A percentile compares a stretch with the other conserved stretches of the same genome.
These are phyloP conservation scores for Chloropsis hardwickii DNA, from an alignment of 2,113 vertebrate species.

Conservation along the genomic window DNA sequence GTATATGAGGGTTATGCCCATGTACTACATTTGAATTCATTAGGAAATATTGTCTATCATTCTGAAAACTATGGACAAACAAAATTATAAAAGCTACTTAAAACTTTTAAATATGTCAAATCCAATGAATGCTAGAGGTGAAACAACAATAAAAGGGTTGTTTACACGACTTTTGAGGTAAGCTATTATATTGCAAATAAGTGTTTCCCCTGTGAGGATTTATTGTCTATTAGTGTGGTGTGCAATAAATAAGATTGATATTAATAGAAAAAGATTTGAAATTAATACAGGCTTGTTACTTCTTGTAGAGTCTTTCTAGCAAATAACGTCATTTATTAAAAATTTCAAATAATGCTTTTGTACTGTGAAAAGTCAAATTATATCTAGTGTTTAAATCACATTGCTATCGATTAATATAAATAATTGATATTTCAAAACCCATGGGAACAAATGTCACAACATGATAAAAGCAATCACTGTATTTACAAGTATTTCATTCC, in stretches of 20 bases:
- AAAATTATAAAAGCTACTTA: not conserved
- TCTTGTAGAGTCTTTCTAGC: not conserved
- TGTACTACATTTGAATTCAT: not conserved
- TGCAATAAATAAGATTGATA: not conserved
- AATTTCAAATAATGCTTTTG: not conserved
- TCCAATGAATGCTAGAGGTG: not conserved
- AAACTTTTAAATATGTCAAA: not conserved
- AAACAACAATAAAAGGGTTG: not conserved
- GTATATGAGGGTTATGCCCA: not conserved
- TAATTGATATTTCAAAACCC: not conserved
- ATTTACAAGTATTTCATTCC: not conserved
- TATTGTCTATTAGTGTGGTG: not conserved
- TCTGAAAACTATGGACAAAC: not conserved
- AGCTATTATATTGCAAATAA: not conserved
- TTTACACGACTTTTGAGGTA: not conserved
- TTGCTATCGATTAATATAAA: not conserved
- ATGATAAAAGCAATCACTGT: not conserved
- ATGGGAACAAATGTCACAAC: not conserved
- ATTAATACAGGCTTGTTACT: not conserved
- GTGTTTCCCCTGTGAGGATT: not conserved
- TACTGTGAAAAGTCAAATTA: not conserved
- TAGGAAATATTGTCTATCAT: not conserved
- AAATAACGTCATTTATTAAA: not conserved
- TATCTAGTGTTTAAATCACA: not conserved
- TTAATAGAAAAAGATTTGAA: not conserved